A percentile compares a stretch with the other conserved stretches of the same genome.
Conservation (phyloP, 37 sponge, comb jelly and placozoan species). For the Axinella damicornis region DNA sequence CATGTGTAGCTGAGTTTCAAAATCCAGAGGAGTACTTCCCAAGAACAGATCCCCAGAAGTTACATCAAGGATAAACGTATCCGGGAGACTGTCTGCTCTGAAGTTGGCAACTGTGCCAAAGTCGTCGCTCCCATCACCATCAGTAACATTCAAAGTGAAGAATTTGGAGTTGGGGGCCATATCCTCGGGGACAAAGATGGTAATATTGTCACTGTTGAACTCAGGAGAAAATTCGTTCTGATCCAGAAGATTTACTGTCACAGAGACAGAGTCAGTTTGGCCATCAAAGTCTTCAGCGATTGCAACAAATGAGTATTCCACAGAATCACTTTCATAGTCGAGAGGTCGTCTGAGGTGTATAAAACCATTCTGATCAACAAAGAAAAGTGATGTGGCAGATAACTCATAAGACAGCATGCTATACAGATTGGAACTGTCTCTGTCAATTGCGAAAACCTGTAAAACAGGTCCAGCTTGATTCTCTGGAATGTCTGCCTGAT, state of each 20-base stretch:
- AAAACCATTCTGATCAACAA: slow-evolving; percentile 8
- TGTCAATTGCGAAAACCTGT: slow-evolving; percentile 46
- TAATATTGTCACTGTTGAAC: neutral
- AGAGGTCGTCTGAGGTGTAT: slow-evolving; percentile 39
- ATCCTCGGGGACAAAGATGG: slow-evolving; percentile 22
- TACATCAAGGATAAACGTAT: slow-evolving; percentile 18
- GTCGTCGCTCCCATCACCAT: slow-evolving; percentile 39
- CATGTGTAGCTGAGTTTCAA: slow-evolving; percentile 20
- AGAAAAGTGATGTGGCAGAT: slow-evolving; percentile 11
- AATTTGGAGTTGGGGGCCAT: neutral
- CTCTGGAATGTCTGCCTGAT: slow-evolving; percentile 43
- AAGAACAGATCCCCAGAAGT: slow-evolving; percentile 28
- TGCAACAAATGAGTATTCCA: slow-evolving; percentile 26
- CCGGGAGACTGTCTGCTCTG: neutral
- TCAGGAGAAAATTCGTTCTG: slow-evolving; percentile 49
- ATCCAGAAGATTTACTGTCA: slow-evolving; percentile 19
- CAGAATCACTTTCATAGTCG: slow-evolving; percentile 47
- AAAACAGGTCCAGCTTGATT: slow-evolving; percentile 21
- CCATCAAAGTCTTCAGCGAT: slow-evolving; percentile 37
- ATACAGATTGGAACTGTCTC: slow-evolving; percentile 41
- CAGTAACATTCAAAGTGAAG: slow-evolving; percentile 34
- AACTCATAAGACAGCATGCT: slow-evolving; percentile 22
- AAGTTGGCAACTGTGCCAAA: slow-evolving; percentile 23
- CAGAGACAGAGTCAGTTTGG: slow-evolving; percentile 3
- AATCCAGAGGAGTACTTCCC: slow-evolving; percentile 19